Evolutionary conservation across 2,797 vertebrate species (phyloP).

Genomic region (Diplodus puntazzo): DNA sequence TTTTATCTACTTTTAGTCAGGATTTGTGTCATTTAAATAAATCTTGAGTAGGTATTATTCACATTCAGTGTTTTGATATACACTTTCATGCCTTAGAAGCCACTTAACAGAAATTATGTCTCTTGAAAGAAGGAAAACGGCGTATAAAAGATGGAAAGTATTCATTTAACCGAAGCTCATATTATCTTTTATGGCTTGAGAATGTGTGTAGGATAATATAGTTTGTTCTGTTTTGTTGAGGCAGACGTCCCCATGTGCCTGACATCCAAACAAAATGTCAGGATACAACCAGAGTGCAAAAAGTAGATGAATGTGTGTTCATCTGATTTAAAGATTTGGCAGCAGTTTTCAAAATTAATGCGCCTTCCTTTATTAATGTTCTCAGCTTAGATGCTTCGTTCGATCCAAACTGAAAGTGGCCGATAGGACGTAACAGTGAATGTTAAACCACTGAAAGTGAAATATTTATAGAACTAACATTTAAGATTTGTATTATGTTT

Average conservation of each 20-base stretch:
- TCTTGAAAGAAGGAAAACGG: background rate
- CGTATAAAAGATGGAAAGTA: background rate
- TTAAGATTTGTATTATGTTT: constrained; percentile 42
- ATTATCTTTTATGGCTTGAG: background rate
- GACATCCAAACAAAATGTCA: background rate
- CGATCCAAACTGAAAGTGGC: background rate
- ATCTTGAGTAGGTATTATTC: constrained; percentile 17
- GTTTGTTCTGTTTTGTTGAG: background rate
- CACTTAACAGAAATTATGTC: background rate
- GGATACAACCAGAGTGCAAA: background rate
- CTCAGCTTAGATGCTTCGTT: background rate
- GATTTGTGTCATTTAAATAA: constrained; percentile 9
- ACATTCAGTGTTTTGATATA: constrained; percentile 61
- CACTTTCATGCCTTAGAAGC: background rate
- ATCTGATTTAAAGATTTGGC: background rate
- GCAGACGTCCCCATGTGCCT: background rate
- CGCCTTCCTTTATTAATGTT: background rate
- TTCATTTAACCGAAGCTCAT: background rate
- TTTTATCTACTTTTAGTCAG: constrained; percentile 6
- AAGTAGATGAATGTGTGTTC: background rate
- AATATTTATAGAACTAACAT: constrained; percentile 27
- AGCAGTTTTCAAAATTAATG: background rate
- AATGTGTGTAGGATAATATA: background rate
- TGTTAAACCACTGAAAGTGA: constrained; percentile 63
- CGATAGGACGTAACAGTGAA: constrained; percentile 2